Base-by-base conservation (phyloP, 2,888 invertebrate species). In the Drosophila borealis region DNA sequence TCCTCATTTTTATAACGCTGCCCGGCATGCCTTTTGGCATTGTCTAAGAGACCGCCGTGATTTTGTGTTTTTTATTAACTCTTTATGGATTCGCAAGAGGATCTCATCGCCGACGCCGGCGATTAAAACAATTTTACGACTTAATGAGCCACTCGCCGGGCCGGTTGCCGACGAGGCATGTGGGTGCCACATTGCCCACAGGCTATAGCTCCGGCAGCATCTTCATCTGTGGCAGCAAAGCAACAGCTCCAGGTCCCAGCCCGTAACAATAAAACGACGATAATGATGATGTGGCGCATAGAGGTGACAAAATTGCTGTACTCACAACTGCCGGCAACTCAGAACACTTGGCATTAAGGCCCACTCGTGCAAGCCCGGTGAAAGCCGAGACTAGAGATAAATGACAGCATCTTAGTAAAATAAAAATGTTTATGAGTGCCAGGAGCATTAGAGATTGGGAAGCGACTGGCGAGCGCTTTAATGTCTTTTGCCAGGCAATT, bases 121-220 rank as follows among this genome's bases (percentile, higher is more conserved):
- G 85, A 89, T 86, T 85, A 89, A 86, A 86, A 75, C 63, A 42
- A 64, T 84, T 85, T 86, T 84, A 86, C 85, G 85, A 86, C 89
- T 87, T 86, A 86, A 86, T 86, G 89, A 86, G 88, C 89, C 89
- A 87, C 88, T 87, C 84, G 82, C 72, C 68, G 71, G 54, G 37
- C 71, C 65, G 71, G 67, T 71, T 60, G 70, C 53, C 48, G 48
- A 36, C 56, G 72, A 53, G 78, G 74, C 86, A 82, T 82, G 88
- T 83, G 88, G 88, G 80, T 88, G 83, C 80, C 83, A 87, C 69
- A 79, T 80, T 85, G 81, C 67, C 83, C 70, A 60, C 68, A 74
- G 78, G 74, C 82, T 37, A 10, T 45, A 46, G 44, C 41, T 41
- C 39, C 64, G 60, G 29, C 19, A n/a, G 19, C 39, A 29, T 29